Evolutionary conservation across 2,113 vertebrate species (phyloP), one percentile per base, ranked within the genome.

Genomic region (Burhinus bistriatus): DNA sequence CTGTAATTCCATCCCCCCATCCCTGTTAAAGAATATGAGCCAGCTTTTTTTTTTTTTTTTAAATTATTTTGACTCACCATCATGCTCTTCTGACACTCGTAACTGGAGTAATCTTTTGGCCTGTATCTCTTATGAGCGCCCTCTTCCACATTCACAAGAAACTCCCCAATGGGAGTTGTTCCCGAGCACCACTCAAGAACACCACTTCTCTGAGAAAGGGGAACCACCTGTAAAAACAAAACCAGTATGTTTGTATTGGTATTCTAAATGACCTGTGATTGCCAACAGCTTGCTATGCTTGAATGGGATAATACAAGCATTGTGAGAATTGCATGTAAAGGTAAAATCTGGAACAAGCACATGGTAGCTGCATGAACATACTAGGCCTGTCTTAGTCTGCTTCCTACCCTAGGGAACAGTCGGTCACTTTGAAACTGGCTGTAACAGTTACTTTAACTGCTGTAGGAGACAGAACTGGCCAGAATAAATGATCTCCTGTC

Each of bases 131-230:
- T 98, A 98, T 99, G 99, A 61, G 99, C 99, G 91, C 99, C 99
- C 73, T 98, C 98, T 34, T 97, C 97, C 1, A 87, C 52, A 38
- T 99, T 98, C 44, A 99, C 98, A 49, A 99, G 98, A 87, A 99
- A 99, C 93, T 99, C 99, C 58, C 99, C 99, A 8, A 99, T 98
- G 30, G 99, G 99, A 80, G 98, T 97, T 20, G 99, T 99, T 68
- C 99, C 99, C 1, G 99, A 98, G 93, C 99, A 99, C 99, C 99
- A 99, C 88, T 99, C 99, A 23, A 99, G 98, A 75, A 99, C 98
- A 1, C 99, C 99, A 16, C 99, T 99, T 49, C 98, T 98, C 98
- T 99, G 99, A 11, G 99, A 99, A 85, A 99, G 99, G 3, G 99
- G 99, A 94, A 99, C 99, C 95, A 99, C 99, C 99, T 99, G 90